Percentiles rank a stretch among this genome's conserved stretches.
Evolutionary conservation across 2,797 vertebrate species (phyloP).

Genomic region (Lateolabrax maculatus): DNA sequence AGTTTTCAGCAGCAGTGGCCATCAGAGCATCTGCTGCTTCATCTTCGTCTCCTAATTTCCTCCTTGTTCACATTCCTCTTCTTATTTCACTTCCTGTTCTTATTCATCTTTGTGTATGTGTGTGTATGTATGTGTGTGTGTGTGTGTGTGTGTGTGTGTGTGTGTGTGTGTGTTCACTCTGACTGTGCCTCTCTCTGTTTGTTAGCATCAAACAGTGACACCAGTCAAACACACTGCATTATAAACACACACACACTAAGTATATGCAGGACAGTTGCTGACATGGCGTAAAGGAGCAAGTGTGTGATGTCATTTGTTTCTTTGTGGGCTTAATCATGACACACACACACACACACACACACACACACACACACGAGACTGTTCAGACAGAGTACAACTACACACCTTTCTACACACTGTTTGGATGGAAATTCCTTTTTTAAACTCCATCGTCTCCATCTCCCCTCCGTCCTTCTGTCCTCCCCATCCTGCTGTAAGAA

Average conservation of each 20-base stretch:
- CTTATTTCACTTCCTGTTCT: not conserved
- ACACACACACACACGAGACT: not conserved
- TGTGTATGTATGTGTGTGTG: not conserved
- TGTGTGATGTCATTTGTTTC: conserved; percentile 11
- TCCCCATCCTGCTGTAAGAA: not conserved
- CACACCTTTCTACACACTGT: too few relatives aligned
- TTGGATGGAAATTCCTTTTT: not conserved
- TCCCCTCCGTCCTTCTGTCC: not conserved
- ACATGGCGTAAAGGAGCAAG: conserved; percentile 2
- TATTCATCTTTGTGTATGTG: not conserved
- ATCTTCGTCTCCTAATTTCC: not conserved
- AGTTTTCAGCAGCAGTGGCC: not conserved
- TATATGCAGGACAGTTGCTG: conserved; percentile 18
- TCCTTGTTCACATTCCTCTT: not conserved
- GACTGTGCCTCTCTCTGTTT: conserved; percentile 20
- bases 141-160: not conserved
- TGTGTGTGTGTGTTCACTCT: not conserved
- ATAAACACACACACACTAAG: conserved; percentile 3
- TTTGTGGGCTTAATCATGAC: conserved; percentile 7
- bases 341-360: conserved; percentile 9
- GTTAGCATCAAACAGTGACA: conserved; percentile 30
- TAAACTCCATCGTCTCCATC: not conserved
- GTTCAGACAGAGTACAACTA: too few relatives aligned
- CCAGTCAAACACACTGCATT: not conserved
- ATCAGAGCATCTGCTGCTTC: not conserved